A percentile compares a stretch with the other conserved stretches of the same genome.
These are phyloP conservation scores for Oreochromis grahami DNA, from an alignment of 2,797 vertebrate species.

Conservation along the genomic window DNA sequence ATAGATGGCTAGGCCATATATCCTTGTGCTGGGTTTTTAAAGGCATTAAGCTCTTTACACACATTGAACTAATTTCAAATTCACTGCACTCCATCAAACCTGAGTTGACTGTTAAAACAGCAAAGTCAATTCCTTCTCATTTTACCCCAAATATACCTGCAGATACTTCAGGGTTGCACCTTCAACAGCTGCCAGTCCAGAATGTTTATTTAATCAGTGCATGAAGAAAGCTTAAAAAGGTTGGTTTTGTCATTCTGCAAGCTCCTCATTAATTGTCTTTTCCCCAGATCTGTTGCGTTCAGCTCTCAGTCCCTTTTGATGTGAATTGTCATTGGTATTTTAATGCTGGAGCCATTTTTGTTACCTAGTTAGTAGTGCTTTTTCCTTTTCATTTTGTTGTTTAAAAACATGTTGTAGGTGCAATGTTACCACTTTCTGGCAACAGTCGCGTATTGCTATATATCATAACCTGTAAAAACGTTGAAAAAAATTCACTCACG, in stretches of 20 bases:
- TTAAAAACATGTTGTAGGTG: not conserved
- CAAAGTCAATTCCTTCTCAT: slow-evolving; percentile 27
- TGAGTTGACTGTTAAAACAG: slow-evolving; percentile 48
- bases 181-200: not conserved
- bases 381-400: not conserved
- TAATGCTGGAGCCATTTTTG: not conserved
- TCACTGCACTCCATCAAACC: slow-evolving; percentile 68
- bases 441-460: not conserved
- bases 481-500: not conserved
- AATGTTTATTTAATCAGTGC: slow-evolving; percentile 7
- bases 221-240: not conserved
- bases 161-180: not conserved
- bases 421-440: not conserved
- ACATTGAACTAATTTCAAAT: slow-evolving; percentile 65
- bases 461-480: not conserved
- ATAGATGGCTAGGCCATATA: slow-evolving; percentile 62
- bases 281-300: not conserved
- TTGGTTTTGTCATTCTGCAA: not conserved
- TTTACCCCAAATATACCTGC: slow-evolving; percentile 34
- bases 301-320: not conserved
- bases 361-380: not conserved
- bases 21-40: slow-evolving; percentile 57
- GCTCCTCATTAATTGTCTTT: not conserved
- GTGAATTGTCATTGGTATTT: not conserved
- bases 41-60: slow-evolving; percentile 63